Evolutionary conservation across 2,888 invertebrate genomes (phyloP).

Genomic region (Ichneumoninae sp.): DNA sequence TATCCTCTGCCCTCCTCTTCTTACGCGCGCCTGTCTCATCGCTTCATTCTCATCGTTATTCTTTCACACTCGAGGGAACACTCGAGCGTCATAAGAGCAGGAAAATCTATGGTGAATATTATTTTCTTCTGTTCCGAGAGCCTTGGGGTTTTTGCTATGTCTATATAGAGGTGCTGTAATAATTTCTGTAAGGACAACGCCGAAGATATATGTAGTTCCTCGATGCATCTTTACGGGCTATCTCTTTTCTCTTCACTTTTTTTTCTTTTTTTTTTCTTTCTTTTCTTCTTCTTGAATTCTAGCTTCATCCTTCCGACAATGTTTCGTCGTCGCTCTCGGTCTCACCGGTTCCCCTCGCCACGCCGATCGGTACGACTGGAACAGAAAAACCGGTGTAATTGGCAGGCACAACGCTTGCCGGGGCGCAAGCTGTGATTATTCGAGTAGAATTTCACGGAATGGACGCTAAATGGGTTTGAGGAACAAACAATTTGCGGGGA

Average conservation of each 20-base stretch:
- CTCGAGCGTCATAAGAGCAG: background rate
- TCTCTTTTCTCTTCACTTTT: background rate
- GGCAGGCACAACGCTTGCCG: slow-evolving; percentile 74
- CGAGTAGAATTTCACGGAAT: slow-evolving; percentile 83
- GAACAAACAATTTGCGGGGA: slow-evolving; percentile 82
- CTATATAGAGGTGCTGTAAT: background rate
- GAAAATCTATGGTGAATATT: slow-evolving; percentile 10
- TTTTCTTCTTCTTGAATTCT: background rate
- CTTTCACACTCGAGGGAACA: slow-evolving; percentile 16
- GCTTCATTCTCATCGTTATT: background rate
- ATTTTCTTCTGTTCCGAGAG: background rate
- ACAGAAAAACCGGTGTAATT: slow-evolving; percentile 75
- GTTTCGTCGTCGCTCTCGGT: slow-evolving; percentile 27
- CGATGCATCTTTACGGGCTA: slow-evolving; percentile 4
- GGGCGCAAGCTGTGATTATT: slow-evolving; percentile 81
- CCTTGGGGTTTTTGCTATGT: background rate
- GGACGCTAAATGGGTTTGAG: slow-evolving; percentile 83
- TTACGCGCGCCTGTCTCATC: background rate
- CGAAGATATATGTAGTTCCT: slow-evolving; percentile 10
- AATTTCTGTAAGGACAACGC: slow-evolving; percentile 12
- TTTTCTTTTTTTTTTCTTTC: background rate
- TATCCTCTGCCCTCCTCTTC: background rate
- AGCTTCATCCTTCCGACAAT: slow-evolving; percentile 17
- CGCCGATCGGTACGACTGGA: slow-evolving; percentile 61
- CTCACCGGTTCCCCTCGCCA: slow-evolving; percentile 9